phyloP scores from a whole-genome alignment of 1,140 invertebrate genomes.

The Chrysomallon squamiferum region DNA sequence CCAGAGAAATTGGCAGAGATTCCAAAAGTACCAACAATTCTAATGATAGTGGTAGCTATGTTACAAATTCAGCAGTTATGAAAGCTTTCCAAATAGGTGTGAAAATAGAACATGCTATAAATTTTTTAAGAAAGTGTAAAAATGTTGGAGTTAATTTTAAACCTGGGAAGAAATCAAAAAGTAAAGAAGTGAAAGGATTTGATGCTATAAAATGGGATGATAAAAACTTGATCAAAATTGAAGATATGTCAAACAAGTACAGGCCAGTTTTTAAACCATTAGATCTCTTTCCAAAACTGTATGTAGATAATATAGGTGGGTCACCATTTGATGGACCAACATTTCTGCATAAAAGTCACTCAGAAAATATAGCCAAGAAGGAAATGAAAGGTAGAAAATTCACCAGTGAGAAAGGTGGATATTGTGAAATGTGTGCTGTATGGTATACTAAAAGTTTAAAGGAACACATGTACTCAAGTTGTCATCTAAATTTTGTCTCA shows the following conservation, averaged over 20 bases:
- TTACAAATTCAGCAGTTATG: conserved; percentile 20
- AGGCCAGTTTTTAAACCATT: conserved; percentile 36
- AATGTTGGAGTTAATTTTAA: conserved; percentile 18
- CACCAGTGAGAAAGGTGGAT: conserved; percentile 28
- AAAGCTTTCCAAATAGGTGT: conserved; percentile 33
- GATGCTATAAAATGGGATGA: conserved; percentile 32
- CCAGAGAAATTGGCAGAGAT: conserved; percentile 13
- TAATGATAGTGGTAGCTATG: background rate
- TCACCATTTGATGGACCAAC: conserved; percentile 41
- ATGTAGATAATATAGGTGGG: conserved; percentile 21
- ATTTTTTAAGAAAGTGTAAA: conserved; percentile 23
- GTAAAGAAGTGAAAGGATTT: conserved; percentile 23
- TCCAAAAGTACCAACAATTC: conserved; percentile 1
- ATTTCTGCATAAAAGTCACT: conserved; percentile 2
- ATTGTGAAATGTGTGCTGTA: conserved; percentile 43
- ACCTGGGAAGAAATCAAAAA: background rate
- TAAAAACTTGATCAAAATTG: conserved; percentile 29
- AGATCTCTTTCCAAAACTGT: conserved; percentile 23
- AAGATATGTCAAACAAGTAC: conserved; percentile 26
- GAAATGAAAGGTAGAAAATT: background rate
- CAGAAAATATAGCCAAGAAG: conserved; percentile 2
- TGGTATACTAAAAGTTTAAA: conserved; percentile 37
- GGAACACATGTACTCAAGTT: conserved; percentile 36
- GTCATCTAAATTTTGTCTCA: conserved; percentile 35
- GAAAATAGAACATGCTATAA: conserved; percentile 19